Percentiles rank a stretch among this genome's conserved stretches.
phyloP scores from a whole-genome alignment of 2,113 vertebrate genomes.

The Trachemys scripta region DNA sequence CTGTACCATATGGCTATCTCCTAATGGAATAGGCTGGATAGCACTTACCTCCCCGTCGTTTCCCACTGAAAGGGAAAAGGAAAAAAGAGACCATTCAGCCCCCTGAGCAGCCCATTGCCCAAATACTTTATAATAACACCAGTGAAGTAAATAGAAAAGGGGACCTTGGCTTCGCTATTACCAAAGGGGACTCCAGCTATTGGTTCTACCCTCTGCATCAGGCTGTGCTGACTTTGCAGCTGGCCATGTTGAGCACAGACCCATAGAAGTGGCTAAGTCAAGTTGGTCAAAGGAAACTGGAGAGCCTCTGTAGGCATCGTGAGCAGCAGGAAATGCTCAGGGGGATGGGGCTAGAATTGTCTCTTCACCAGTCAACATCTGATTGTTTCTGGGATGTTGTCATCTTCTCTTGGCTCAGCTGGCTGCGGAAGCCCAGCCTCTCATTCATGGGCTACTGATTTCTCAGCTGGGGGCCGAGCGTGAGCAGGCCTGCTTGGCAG shows the following conservation, averaged over 20 bases:
- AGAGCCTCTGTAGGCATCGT: neutral
- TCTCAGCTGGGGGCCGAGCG: conserved; percentile 33
- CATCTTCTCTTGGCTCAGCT: conserved; percentile 55
- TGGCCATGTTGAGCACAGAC: conserved; percentile 39
- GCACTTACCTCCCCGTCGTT: neutral
- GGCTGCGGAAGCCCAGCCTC: conserved; percentile 52
- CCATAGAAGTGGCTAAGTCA: conserved; percentile 18
- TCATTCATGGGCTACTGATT: conserved; percentile 61
- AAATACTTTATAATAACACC: conserved; percentile 5
- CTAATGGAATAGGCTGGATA: neutral
- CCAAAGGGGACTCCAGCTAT: neutral
- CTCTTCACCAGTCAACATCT: neutral
- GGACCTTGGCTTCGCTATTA: neutral
- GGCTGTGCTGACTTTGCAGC: conserved; percentile 48
- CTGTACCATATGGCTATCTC: neutral
- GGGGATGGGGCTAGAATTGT: conserved; percentile 45
- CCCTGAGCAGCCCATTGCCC: neutral
- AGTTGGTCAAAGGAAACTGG: neutral
- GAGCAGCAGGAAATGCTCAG: neutral
- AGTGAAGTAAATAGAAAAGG: neutral
- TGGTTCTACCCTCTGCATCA: accelerated
- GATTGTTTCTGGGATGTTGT: conserved; percentile 54
- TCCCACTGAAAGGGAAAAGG: neutral
- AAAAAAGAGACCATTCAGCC: conserved; percentile 1
- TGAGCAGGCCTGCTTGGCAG: conserved; percentile 65